Base-by-base conservation (phyloP, 2,113 vertebrate genomes). In the Macquaria ambigua region DNA sequence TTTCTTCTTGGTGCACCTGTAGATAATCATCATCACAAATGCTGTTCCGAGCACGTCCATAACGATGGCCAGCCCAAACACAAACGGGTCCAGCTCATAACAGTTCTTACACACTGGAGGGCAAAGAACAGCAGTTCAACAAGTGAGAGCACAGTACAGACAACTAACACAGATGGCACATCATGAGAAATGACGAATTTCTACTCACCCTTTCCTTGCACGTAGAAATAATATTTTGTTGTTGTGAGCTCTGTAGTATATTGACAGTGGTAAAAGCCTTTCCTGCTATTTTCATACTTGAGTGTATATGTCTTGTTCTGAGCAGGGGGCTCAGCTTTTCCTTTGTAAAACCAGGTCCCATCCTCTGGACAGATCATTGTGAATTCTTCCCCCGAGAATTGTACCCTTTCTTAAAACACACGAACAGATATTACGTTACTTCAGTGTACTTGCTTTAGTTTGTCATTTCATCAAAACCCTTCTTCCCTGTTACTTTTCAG, bases 161-260 rank as follows among this genome's bases (percentile, higher is more conserved):
- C 46, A 43, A 0, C 0, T 16, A 56, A 70, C 46, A 41, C 23
- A 39, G 18, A 2, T 0, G 0, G 6, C 1, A 46, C 20, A 37
- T 16, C 0, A 43, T 48, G 6, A 62, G 23, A 25, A 76, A 39
- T 1, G 0, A 37, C 1, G 1, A 28, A 28, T 1, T 4, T 5
- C 72, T 20, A 91, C 94, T 92, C 31, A 96, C 96, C 89, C 0
- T 87, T 94, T 83, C 92, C 92, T 68, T 88, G 81, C 46, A 94
- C 74, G 18, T 90, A 95, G 88, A 96, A 94, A 6, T 72, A 23
- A 74, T 91, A 90, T 21, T 2, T 67, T 2, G 7, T 4, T 1
- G 3, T 1, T 8, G 1, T 0, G 5, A 3, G 1, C 5, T 41
- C 0, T 18, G 3, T 4, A 4, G 3, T 1, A 1, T 37, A 48